Base-by-base conservation (phyloP, 2,888 invertebrate genomes). In the Melanostoma scalare region DNA sequence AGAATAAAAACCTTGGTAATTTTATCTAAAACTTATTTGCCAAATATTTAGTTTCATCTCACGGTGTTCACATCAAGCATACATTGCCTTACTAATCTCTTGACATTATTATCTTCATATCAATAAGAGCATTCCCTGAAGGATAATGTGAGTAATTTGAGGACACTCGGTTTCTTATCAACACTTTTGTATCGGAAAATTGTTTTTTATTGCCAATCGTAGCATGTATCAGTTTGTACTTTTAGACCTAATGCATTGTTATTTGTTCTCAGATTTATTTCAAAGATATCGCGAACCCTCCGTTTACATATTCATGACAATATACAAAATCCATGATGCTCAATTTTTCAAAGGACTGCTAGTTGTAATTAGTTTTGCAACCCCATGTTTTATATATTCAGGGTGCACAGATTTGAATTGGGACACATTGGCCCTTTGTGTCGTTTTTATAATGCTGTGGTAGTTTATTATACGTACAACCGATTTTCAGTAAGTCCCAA, bases 91-190 rank as follows among this genome's bases (percentile, higher is more conserved):
- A 53, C 63, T 69, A 78, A 69, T 78, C 73, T 46, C 9, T 8
- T 69, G 58, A 78, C 63, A 40, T 78, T 78, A 82, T 82, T 73
- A 44, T 10, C 52, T 65, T n/a, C 68, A 61, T 46, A 61, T 77
- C 40, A 61, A 56, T 56, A 77, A 78, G 68, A 82, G 68, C 82
- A 78, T 82, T 78, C 68, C 82, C 75, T 42, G 10, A 40, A 60
- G 82, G 68, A 53, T 78, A 73, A 73, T 73, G 63, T 69, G 5
- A 31, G 68, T 69, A 78, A 73, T 74, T 77, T 78, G 48, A 82
- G 78, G 46, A 73, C 56, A 48, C 69, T 78, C 55, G 69, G 82
- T 82, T 74, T 78, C 82, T 78, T 82, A 82, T 82, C 82, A 46
- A 46, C 78, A 78, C 56, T 56, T 40, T 31, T n/a, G 35, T 9